Percentiles rank a stretch among this genome's conserved stretches.
These are phyloP conservation scores for Donacobius atricapilla DNA, from an alignment of 2,113 vertebrate genomes.

Conservation along the genomic window DNA sequence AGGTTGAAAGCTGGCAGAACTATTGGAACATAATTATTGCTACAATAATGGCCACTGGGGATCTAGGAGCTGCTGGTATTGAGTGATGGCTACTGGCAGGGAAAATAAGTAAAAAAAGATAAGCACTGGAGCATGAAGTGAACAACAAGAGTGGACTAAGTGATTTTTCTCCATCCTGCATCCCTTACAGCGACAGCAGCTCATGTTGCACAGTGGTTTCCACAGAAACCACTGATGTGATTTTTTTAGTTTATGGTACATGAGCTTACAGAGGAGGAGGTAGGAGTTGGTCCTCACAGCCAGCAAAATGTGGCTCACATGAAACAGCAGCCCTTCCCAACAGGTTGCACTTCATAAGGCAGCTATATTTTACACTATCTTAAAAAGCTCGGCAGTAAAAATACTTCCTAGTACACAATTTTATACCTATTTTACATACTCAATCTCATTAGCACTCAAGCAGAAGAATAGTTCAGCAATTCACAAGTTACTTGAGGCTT, in stretches of 20 bases:
- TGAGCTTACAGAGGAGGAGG: neutral
- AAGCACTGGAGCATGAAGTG: neutral
- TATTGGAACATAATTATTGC: neutral
- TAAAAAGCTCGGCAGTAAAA: neutral
- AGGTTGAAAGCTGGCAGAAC: neutral
- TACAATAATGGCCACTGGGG: neutral
- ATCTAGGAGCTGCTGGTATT: neutral
- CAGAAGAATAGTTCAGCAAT: neutral
- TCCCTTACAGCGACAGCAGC: neutral
- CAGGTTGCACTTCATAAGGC: neutral
- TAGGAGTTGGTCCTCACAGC: neutral
- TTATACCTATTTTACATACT: neutral
- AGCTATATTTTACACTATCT: neutral
- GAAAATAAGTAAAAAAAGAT: neutral
- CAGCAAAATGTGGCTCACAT: neutral
- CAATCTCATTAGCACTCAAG: neutral
- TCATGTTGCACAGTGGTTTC: neutral
- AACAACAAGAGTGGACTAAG: neutral
- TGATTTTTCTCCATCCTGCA: neutral
- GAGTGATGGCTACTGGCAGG: neutral
- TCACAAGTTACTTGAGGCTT: neutral
- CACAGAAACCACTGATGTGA: neutral
- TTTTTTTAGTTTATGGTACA: neutral
- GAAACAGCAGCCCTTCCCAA: neutral
- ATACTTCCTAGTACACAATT: neutral